Evolutionary conservation across 2,113 vertebrate species (phyloP).

Genomic region (Callospermophilus lateralis): DNA sequence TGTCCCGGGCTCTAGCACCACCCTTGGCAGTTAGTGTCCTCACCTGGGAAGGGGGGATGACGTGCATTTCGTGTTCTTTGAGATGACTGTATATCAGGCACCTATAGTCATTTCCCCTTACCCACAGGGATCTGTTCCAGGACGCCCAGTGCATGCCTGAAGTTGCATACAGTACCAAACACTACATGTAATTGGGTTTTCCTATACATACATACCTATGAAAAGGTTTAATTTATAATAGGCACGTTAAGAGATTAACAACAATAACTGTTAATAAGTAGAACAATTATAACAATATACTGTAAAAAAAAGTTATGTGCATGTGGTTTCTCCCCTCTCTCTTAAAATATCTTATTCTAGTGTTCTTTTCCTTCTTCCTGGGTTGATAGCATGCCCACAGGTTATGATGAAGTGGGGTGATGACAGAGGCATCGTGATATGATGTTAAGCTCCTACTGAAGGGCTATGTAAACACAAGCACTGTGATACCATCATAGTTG

Average conservation of each 20-base stretch:
- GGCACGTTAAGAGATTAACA: not conserved
- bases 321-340: not conserved
- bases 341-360: not conserved
- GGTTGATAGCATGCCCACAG: not conserved
- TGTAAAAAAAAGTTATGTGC: not conserved
- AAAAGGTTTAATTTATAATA: not conserved
- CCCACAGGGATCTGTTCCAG: not conserved
- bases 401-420: not conserved
- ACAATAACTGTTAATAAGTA: not conserved
- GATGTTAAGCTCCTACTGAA: not conserved
- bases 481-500: too few relatives aligned
- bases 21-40: not conserved
- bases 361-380: not conserved
- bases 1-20: fast-evolving
- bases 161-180: not conserved
- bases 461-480: not conserved
- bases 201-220: not conserved
- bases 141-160: not conserved
- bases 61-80: not conserved
- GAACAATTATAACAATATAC: not conserved
- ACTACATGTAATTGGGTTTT: not conserved
- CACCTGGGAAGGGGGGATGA: not conserved
- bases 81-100: too few relatives aligned
- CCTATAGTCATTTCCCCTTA: not conserved
- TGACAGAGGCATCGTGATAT: not conserved